These are phyloP conservation scores for Sphaerophoria rueppellii DNA, from an alignment of 2,888 invertebrate genomes.

Conservation along the genomic window DNA sequence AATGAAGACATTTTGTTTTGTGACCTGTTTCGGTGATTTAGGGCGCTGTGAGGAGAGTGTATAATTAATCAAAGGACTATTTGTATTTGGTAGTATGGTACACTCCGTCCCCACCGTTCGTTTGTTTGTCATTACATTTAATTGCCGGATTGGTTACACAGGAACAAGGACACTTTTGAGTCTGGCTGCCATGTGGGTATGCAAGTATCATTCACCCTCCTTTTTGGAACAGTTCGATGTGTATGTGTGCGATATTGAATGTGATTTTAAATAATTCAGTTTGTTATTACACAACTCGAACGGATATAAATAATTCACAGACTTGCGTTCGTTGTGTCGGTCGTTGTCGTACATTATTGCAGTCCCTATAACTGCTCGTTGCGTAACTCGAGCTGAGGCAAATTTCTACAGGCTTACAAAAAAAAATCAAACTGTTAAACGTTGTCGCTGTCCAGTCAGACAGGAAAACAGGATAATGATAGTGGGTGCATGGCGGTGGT, in stretches of 20 bases:
- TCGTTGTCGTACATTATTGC: background rate
- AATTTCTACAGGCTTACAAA: constrained; percentile 35
- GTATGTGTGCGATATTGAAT: constrained; percentile 31
- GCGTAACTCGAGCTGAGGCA: constrained; percentile 60
- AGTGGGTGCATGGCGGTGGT: background rate
- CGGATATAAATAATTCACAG: constrained; percentile 68
- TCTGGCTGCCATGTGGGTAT: background rate
- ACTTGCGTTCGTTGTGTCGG: background rate
- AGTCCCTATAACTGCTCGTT: constrained; percentile 49
- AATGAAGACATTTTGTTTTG: constrained; percentile 69
- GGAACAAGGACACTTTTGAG: constrained; percentile 47
- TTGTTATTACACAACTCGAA: constrained; percentile 66
- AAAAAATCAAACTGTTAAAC: constrained; percentile 60
- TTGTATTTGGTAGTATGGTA: constrained; percentile 51
- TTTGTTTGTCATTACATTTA: constrained; percentile 71
- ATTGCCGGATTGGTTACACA: constrained; percentile 72
- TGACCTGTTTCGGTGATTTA: constrained; percentile 27
- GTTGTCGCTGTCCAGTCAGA: constrained; percentile 61
- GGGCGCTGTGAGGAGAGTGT: constrained; percentile 37
- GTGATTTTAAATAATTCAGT: constrained; percentile 71
- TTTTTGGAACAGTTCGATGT: background rate
- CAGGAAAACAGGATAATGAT: constrained; percentile 44
- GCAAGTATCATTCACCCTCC: constrained; percentile 57
- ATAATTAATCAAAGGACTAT: constrained; percentile 72
- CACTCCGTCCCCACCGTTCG: constrained; percentile 36